Base-by-base conservation (phyloP, 2,888 invertebrate genomes). In the Pseudococcus viburni region DNA sequence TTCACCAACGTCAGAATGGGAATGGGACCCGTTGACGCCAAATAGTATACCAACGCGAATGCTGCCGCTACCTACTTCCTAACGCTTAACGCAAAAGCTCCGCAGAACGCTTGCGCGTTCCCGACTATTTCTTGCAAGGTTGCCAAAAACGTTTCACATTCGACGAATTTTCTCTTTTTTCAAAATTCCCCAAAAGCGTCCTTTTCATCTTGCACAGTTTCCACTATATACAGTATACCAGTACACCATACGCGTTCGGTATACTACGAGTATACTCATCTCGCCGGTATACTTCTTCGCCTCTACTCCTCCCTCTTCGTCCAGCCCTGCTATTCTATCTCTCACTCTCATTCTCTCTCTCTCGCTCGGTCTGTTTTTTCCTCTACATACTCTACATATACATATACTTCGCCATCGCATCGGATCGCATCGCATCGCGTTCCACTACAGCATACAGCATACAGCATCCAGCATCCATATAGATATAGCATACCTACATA, bases 1-100 rank as follows among this genome's bases (percentile, higher is more conserved):
- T n/a, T 33, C 39, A 39, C 77, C 77, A 68, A 68, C 68, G 68
- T 26, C 68, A 68, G 42, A 86, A 59, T 64, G 39, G 26, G 87
- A 77, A 87, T 80, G 87, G 87, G 87, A 87, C 87, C 80, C 87
- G 77, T 87, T 87, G 87, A 87, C 87, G 87, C 87, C 87, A 80
- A 87, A 87, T 48, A 87, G 77, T 55, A 55, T 87, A 87, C 55
- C 68, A 9, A 68, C 68, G 19, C 26, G 68, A 68, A 68, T 5
- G 26, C 68, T 68, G 68, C 68, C 68, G 39, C 48, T 51, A 55
- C 68, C 73, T 42, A 73, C 73, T 86, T 86, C 46, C 39, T 42
- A 68, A 46, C 42, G 22, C 42, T 17, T 42, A 42, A 46, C 42
- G 22, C 42, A 3, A 86, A 77, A 39, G 77, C 86, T 11, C 17